Base-by-base conservation (phyloP, 2,797 vertebrate species). In the Iguana delicatissima region DNA sequence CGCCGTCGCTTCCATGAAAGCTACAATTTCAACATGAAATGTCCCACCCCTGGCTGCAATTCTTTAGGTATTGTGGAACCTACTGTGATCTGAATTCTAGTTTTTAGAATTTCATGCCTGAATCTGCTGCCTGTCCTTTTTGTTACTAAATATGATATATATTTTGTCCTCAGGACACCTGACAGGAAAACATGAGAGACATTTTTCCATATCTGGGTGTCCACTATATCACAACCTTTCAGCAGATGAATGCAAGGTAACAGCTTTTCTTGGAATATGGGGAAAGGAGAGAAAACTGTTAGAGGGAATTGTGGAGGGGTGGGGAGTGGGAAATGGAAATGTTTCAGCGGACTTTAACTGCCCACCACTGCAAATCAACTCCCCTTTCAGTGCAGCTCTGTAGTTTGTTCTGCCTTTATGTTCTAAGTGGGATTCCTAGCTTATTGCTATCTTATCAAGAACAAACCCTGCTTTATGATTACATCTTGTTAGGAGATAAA, bases 21-120 rank as follows among this genome's bases (percentile, higher is more conserved):
- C 93, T 99, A 99, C 97, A 99, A 99, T 96, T 99, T 99, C 94
- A 99, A 99, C 96, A 99, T 99, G 99, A 99, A 99, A 92, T 99
- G 99, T 91, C 99, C 99, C 38, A 99, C 99, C 0, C 99, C 99
- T 0, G 99, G 99, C n/a, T 99, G 99, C 95, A 99, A 99, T 96
- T 99, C 99, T 24, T 97, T 99, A 69, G 99, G 99, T 99, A 96
- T 93, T 73, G 89, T 59, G 3, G 29, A 69, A 80, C 74, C 24
- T 67, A 32, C 46, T 9, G 3, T 57, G 16, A 24, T 32, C 57
- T 52, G 72, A 55, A 18, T n/a, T n/a, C 76, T 12, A 20, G 42
- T 26, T 12, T 50, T 35, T 29, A 38, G 29, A 74, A 3, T 80
- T 6, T 59, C 55, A 14, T 35, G 0, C 79, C 6, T 22, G 26